phyloP scores from a whole-genome alignment of 2,888 invertebrate species.

The Thymelicus sylvestris region DNA sequence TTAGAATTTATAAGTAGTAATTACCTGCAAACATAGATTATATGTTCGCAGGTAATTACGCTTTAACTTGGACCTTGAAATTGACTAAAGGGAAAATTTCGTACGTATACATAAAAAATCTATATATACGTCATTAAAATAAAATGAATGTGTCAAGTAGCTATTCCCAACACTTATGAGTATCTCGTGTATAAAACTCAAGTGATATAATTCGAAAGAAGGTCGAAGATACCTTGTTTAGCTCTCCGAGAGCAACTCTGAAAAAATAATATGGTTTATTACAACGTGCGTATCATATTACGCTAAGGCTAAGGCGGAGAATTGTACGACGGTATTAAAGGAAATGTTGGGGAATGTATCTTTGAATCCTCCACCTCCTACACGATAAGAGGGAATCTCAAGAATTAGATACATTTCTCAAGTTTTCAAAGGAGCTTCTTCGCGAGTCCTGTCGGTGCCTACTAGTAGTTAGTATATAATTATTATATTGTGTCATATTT shows the following conservation, averaged over 20 bases:
- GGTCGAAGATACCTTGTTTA: conserved; percentile 64
- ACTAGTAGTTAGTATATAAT: no score
- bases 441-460: not conserved
- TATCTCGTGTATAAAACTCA: conserved; percentile 49
- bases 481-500: no score
- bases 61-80: no score
- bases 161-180: conserved; percentile 16
- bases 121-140: not conserved
- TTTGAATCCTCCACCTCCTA: conserved; percentile 53
- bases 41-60: no score
- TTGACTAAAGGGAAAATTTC: no score
- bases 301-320: conserved; percentile 56
- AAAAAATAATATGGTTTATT: conserved; percentile 57
- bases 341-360: conserved; percentile 48
- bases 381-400: conserved; percentile 60
- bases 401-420: conserved; percentile 55
- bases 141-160: not conserved
- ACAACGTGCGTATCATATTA: conserved; percentile 50
- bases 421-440: conserved; percentile 50
- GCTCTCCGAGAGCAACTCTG: conserved; percentile 64
- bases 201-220: conserved; percentile 54
- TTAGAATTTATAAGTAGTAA: no score
- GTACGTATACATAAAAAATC: no score
- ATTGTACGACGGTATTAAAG: conserved; percentile 50
- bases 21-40: no score